Evolutionary conservation across 2,797 vertebrate genomes (phyloP), one percentile per base, ranked within the genome.

Genomic region (Lithobates pipiens): DNA sequence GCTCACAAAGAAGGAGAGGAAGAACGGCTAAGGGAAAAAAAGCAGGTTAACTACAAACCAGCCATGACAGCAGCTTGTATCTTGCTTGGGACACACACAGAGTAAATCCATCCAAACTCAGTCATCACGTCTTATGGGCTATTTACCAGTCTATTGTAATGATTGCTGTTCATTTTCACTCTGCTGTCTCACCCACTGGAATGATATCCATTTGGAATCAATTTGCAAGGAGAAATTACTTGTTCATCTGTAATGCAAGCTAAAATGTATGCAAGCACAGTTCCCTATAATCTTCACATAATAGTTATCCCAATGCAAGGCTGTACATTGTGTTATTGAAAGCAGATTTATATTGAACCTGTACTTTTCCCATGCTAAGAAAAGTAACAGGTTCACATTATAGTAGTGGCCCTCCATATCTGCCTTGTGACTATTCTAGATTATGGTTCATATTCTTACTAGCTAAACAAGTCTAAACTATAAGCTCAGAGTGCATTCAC

Each of bases 111-210:
- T 73, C 36, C 36, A 42, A n/a, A 18, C 34, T 73, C n/a, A 67
- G 65, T 67, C 39, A 46, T 73, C 36, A 72, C 50, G 71, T 72
- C 69, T 81, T 69, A 42, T 69, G 23, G 25, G 32, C 79, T 81
- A 73, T 61, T 71, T 63, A 81, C 68, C 16, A 73, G 78, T 61
- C 21, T 71, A 54, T 57, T 25, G 78, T 72, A 57, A 80, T 71
- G 68, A 81, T 61, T 73, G 32, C 79, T 61, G 69, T 81, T 81
- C 44, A 81, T 81, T 81, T 67, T 73, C 79, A 71, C 79, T 34
- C 71, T 63, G 69, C 79, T 81, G 50, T 32, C 57, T 81, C 69
- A 27, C 25, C 68, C 71, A 72, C 50, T 63, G 69, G 54, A 73
- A 81, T 72, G 79, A 81, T 39, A 81, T 81, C 71, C 79, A 73